Evolutionary conservation across 2,888 invertebrate species (phyloP), one percentile per base, ranked within the genome.

Genomic region (Epiperipatus broadwayi): DNA sequence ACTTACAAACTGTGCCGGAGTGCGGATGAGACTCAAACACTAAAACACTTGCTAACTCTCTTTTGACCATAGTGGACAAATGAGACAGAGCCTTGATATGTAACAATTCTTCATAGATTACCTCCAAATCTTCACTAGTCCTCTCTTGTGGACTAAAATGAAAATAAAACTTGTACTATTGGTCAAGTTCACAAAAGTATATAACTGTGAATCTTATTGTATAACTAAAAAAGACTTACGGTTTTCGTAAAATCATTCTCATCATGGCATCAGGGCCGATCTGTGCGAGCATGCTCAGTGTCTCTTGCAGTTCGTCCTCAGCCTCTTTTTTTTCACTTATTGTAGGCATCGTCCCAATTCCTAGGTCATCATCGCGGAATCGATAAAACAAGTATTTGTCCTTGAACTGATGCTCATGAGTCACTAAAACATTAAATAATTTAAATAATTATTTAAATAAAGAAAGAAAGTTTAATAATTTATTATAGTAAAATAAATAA

Each of bases 301-400:
- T 68, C 50, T 76, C 73, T 43, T 70, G 68, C 45, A 77, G 62
- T 51, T 73, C 72, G 42, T 72, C 73, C 55, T 78, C 75, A 34
- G 73, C 73, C 41, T 71, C 65, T 41, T 65, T 64, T 35, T 69
- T 58, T 49, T 73, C 73, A 47, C 71, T 70, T 40, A 67, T 51
- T 18, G 67, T 61, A 21, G 71, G 70, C 12, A 38, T 32, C 20
- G 60, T 49, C 41, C 43, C 43, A 14, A 73, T 70, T 5, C 57
- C 57, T 53, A 74, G 73, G 36, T 65, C 62, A 56, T 78, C 77
- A 55, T 74, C 71, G 55, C 72, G 70, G 66, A 80, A 80, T 42
- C 78, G 73, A 62, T 80, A 80, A 50, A 78, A 70, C 54, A 78
- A 69, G 58, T 75, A 75, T 64, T 78, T 77, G 65, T 80, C 80